Base-by-base conservation (phyloP, 2,888 invertebrate species). In the Psylliodes chrysocephalus region DNA sequence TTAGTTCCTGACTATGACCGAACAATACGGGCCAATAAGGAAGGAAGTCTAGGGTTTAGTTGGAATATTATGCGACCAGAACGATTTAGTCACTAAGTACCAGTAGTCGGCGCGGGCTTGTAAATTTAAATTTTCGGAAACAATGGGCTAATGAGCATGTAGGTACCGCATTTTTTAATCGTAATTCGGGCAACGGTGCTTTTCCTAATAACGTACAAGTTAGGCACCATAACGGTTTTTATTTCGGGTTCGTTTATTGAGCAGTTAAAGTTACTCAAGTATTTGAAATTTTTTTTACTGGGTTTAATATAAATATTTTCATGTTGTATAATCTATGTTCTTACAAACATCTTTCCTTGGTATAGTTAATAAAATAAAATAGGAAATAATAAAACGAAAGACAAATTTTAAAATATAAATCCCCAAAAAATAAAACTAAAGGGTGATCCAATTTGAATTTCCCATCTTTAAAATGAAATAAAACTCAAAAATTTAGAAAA, bases 1-100 rank as follows among this genome's bases (percentile, higher is more conserved):
- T 44, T 33, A 47, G 46, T 56, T 19, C 47, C 35, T 47, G 5
- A 56, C 56, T 46, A 56, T 56, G 56, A 56, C 56, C 28, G 46
- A 56, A 18, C 44, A n/a, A n/a, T n/a, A 44, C 46, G 46, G 46
- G 10, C 25, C 22, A 10, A 46, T 46, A 22, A 25, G 46, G 46
- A 12, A 22, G 46, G 12, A 46, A n/a, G 44, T 2, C 19, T n/a
- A n/a, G n/a, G n/a, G n/a, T n/a, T n/a, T n/a, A n/a, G n/a, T n/a
- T n/a, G n/a, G n/a, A n/a, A n/a, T n/a, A 22, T 44, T 44, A 10
- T 4, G 44, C 44, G 2, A 44, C 44, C 44, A 15, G 22, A 46
- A 25, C 46, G n/a, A 46, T 46, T 19, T 46, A 46, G 25, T 22
- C 12, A 25, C 3, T 22, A 46, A 19, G 22, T 46, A 46, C 6